A percentile compares a stretch with the other conserved stretches of the same genome.
These are phyloP conservation scores for Perdita meconis DNA, from an alignment of 2,888 invertebrate genomes.

Conservation along the genomic window DNA sequence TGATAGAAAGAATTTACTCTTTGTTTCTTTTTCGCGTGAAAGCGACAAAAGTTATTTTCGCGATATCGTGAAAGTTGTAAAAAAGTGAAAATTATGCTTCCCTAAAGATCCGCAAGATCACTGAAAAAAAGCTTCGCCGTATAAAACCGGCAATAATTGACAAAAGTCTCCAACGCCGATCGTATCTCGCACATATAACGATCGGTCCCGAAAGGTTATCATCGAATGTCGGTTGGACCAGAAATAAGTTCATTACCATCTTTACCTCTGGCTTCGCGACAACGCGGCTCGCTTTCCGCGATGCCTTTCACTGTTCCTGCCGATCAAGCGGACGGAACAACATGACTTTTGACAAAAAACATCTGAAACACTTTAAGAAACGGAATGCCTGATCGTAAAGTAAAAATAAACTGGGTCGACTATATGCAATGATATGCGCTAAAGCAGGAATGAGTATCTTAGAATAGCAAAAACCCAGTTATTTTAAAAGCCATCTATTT, in stretches of 20 bases:
- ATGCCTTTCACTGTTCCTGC: constrained; percentile 9
- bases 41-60: constrained; percentile 17
- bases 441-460: not conserved
- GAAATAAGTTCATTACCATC: constrained; percentile 47
- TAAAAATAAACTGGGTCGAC: constrained; percentile 15
- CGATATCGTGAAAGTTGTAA: constrained; percentile 12
- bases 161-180: constrained; percentile 18
- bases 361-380: not conserved
- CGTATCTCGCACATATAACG: constrained; percentile 35
- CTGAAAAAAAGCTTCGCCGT: not conserved
- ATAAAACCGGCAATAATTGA: constrained; percentile 39
- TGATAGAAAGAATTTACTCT: not conserved
- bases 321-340: not conserved
- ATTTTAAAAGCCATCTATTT: not conserved
- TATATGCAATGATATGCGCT: not conserved
- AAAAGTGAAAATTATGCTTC: constrained; percentile 20
- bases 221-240: constrained; percentile 30
- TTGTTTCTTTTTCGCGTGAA: constrained; percentile 6
- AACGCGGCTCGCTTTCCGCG: constrained; percentile 20
- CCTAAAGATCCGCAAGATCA: constrained; percentile 4
- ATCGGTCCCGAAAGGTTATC: constrained; percentile 38
- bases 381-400: not conserved
- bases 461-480: not conserved
- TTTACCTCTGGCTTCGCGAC: constrained; percentile 35
- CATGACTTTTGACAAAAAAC: not conserved